phyloP scores from a whole-genome alignment of 2,888 invertebrate genomes.

The Drosophila koepferae region DNA sequence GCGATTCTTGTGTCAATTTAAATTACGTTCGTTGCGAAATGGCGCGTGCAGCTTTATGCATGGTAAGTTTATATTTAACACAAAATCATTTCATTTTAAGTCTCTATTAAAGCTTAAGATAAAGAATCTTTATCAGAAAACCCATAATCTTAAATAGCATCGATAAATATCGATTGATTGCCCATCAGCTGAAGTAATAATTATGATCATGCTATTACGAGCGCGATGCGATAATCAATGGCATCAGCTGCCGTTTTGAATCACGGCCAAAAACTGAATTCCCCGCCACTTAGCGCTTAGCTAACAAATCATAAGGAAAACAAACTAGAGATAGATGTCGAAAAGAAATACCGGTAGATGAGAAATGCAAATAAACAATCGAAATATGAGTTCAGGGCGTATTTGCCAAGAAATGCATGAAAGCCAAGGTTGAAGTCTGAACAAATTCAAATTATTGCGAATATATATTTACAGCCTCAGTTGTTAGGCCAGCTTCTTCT shows the following conservation, averaged over 20 bases:
- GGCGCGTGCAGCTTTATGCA: constrained; percentile 85
- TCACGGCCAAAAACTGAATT: constrained; percentile 37
- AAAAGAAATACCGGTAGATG: constrained; percentile 42
- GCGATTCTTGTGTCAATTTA: constrained; percentile 79
- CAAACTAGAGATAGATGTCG: constrained; percentile 9
- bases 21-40: constrained; percentile 76
- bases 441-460: constrained; percentile 18
- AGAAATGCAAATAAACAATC: constrained; percentile 57
- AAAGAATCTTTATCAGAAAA: background rate
- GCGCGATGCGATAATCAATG: constrained; percentile 15
- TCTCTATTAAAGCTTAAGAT: background rate
- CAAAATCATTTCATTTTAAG: background rate
- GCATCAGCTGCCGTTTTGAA: constrained; percentile 31
- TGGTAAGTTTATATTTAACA: constrained; percentile 79
- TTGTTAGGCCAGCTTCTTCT: background rate
- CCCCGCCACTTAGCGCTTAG: constrained; percentile 56
- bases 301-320: constrained; percentile 38
- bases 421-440: constrained; percentile 38
- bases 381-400: constrained; percentile 51
- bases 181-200: constrained; percentile 18
- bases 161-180: constrained; percentile 19
- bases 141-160: background rate
- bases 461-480: background rate
- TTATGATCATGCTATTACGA: constrained; percentile 18
- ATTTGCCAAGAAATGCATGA: constrained; percentile 39